Evolutionary conservation across 1,140 invertebrate genomes (phyloP), one percentile per base, ranked within the genome.

Genomic region (Brachionus plicatilis): DNA sequence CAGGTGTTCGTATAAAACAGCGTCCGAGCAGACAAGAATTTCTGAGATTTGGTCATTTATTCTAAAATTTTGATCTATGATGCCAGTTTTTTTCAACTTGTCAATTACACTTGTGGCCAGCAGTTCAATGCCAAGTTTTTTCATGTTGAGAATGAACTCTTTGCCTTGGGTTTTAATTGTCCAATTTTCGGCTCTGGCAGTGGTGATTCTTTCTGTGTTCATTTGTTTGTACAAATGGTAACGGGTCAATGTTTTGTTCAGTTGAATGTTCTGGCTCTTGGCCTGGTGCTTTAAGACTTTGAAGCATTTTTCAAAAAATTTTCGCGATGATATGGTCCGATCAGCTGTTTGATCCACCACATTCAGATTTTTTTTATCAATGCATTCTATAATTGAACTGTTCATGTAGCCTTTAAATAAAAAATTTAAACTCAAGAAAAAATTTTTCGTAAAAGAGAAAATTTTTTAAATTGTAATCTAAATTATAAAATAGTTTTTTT

Each of bases 291-390:
- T 76, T 76, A 76, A 27, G 9, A 20, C 43, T 50, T 76, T 47
- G 43, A 47, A 76, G 45, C 72, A 76, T 27, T 76, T 50, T 76
- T 76, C 72, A 50, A 47, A 76, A 50, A 76, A 76, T 76, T 76
- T 76, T 47, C 17, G 43, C 8, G 72, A 76, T 50, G 72, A 76
- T 47, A 76, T 76, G 5, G 8, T 24, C 0, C 72, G 72, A 50
- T 76, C 72, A 12, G 72, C 43, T 5, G 45, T 11, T 27, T 76
- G 72, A 50, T 76, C 72, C 0, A 76, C 24, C 1, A 76, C 72
- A 50, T 76, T 76, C 3, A 76, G 3, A 3, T 76, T 5, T 12
- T 50, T 47, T 29, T 76, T 50, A 24, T 47, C 17, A 14, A 27
- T 50, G 8, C 72, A 47, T 76, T 76, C 72, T 17, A 76, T 47